Percentiles rank a stretch among this genome's conserved stretches.
Conservation (phyloP, 2,113 vertebrate genomes). For the Podarcis raffonei region DNA sequence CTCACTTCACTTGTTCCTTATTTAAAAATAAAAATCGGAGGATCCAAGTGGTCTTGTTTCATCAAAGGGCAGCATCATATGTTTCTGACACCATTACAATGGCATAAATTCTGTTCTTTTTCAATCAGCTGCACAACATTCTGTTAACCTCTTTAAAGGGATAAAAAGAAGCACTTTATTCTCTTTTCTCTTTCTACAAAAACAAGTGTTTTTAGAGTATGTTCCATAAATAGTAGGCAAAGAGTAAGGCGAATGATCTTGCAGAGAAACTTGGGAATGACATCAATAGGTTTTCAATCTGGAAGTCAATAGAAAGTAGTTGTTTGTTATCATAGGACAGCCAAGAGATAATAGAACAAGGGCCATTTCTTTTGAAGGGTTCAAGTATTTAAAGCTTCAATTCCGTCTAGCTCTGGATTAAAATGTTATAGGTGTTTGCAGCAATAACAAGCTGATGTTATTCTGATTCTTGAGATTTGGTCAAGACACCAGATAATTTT, state of each 20-base stretch:
- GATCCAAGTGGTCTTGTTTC: not conserved
- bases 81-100: conserved; percentile 44
- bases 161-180: conserved; percentile 12
- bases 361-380: conserved; percentile 62
- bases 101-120: not conserved
- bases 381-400: conserved; percentile 68
- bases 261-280: conserved; percentile 13
- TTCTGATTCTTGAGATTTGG: not conserved
- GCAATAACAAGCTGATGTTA: not conserved
- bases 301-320: conserved; percentile 8
- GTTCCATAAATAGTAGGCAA: conserved; percentile 4
- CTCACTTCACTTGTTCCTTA: not conserved
- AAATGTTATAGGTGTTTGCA: not conserved
- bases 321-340: not conserved
- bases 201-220: not conserved
- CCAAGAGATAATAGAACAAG: conserved; percentile 12
- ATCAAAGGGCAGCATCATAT: not conserved
- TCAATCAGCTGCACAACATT: not conserved
- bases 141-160: not conserved
- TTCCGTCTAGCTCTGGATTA: conserved; percentile 42
- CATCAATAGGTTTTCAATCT: conserved; percentile 26
- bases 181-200: not conserved
- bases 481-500: not conserved
- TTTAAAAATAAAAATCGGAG: not conserved
- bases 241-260: conserved; percentile 12